Evolutionary conservation across 2,797 vertebrate species (phyloP), one percentile per base, ranked within the genome.

Genomic region (Rhyacichthys aspro): DNA sequence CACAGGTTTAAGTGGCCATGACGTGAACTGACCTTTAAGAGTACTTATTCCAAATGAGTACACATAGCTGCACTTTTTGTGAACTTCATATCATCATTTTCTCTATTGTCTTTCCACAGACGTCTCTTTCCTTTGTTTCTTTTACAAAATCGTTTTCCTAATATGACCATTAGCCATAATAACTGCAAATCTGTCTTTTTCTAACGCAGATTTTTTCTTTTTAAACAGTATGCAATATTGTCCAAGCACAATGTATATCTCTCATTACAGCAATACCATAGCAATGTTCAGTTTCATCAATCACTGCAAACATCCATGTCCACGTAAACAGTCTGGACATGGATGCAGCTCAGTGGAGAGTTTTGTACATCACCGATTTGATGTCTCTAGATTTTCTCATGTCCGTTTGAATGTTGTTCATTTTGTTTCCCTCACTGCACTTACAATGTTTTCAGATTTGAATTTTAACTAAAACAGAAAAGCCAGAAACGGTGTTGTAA

Each of bases 1-100:
- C 90, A 94, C 92, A 93, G 82, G 84, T 85, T 84, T 79, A 83
- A 78, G 79, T 88, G 83, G 81, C 84, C 79, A 76, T 86, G 74
- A 83, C 79, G 90, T 93, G 89, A 90, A 83, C 36, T 67, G 74
- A 80, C 48, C 59, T 59, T 74, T 36, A 73, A 64, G 64, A 53
- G 49, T 65, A 65, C 43, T 46, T 64, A 39, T 14, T n/a, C 23
- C 23, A 38, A 18, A 71, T 53, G 43, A 59, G 54, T 64, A 33
- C 66, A 33, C 18, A 53, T 64, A 58, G 11, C 55, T 43, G 64
- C 56, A 63, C 46, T 59, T 81, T 59, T 15, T 66, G 15, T 45
- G 43, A 16, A 43, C 28, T 67, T 55, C 39, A 37, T 8, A 33
- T 77, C 58, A 43, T 17, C 12, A 17, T 52, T 6, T 28, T 23